These are phyloP conservation scores for Podargus strigoides DNA, from an alignment of 2,797 vertebrate species.

Conservation along the genomic window DNA sequence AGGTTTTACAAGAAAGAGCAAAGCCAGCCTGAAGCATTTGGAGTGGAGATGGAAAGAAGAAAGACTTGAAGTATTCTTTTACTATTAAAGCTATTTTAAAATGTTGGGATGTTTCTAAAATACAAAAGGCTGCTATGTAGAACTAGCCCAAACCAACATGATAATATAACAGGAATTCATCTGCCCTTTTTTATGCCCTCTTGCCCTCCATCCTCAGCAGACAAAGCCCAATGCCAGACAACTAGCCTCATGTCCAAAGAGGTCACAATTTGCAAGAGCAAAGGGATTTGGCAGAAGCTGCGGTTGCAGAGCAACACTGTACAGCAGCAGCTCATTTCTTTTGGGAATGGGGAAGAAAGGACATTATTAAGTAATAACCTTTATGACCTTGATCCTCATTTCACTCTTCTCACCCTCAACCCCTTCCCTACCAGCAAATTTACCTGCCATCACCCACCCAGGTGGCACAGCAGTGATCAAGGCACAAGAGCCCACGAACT, in stretches of 20 bases:
- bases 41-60: not conserved
- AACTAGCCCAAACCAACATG: not conserved
- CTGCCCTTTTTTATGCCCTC: not conserved
- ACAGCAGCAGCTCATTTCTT: not conserved
- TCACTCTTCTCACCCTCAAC: not conserved
- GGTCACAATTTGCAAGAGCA: not conserved
- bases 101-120: not conserved
- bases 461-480: not conserved
- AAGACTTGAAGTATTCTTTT: not conserved
- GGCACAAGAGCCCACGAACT: not conserved
- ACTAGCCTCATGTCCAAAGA: not conserved
- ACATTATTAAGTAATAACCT: not conserved
- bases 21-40: not conserved
- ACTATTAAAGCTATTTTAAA: not conserved
- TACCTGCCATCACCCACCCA: not conserved
- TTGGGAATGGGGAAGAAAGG: not conserved
- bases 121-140: not conserved
- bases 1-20: not conserved
- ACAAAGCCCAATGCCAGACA: not conserved
- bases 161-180: not conserved
- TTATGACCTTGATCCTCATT: not conserved
- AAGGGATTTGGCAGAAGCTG: not conserved
- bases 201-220: not conserved
- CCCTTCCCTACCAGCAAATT: not conserved
- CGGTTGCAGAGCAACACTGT: fast-evolving